Base-by-base conservation (phyloP, 1,140 invertebrate species). In the Vanessa atalanta region DNA sequence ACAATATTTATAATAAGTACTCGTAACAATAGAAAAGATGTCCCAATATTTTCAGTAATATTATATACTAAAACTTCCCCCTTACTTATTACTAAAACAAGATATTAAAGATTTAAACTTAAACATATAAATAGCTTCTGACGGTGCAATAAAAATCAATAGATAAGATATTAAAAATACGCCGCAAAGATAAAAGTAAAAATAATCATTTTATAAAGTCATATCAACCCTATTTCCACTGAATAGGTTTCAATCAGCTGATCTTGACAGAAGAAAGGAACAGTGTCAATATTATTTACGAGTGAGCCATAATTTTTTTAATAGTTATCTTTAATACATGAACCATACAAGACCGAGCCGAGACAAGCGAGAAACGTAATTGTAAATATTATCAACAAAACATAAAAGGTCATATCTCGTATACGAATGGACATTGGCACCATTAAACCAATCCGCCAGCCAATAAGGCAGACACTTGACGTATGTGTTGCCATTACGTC, bases 401-500 rank as follows among this genome's bases (percentile, higher is more conserved):
- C 23, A 31, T 7, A 61, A 57, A 61, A 61, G 57, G 14, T 26
- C 14, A 61, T 61, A 61, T 31, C 16, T 37, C 16, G 26, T 37
- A 31, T 61, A 61, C 31, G 31, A 23, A 61, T 37, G 57, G 57
- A 77, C 80, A 84, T 89, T 81, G 84, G 82, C 81, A 82, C 86
- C 82, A 88, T 91, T 89, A 88, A 88, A 79, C 83, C 85, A 85
- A 90, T 90, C 83, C 82, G 77, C 80, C 75, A 84, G 82, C 87
- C 87, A 91, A 92, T 92, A 91, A 88, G 81, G 88, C 88, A 80
- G 91, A 88, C 85, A 88, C 88, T 91, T 93, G 91, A 93, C 83
- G 86, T 88, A 93, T 90, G 88, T 76, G 81, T 86, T 91, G 86
- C 87, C 88, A 91, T 93, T 93, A 93, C 85, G 86, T 88, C 83